These are phyloP conservation scores for Orthosia incerta DNA, from an alignment of 2,888 invertebrate species.

Conservation along the genomic window DNA sequence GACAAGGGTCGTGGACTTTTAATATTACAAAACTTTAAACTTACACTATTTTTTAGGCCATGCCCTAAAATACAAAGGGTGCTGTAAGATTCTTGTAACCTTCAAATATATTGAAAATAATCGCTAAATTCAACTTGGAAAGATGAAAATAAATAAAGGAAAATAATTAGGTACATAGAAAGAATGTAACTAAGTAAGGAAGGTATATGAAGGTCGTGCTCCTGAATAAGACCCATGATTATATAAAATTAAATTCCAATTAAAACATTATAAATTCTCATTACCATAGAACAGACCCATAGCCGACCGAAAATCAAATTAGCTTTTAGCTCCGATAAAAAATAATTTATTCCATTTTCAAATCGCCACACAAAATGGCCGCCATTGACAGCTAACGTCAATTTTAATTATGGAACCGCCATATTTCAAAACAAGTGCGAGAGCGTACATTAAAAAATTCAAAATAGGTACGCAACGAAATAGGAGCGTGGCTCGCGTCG, in stretches of 20 bases:
- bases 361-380: conserved; percentile 35
- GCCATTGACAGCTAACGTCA: conserved; percentile 60
- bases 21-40: no score
- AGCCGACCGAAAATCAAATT: conserved; percentile 27
- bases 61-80: not conserved
- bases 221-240: not conserved
- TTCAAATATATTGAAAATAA: not conserved
- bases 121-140: not conserved
- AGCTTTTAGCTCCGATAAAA: conserved; percentile 39
- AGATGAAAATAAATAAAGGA: not conserved
- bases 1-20: no score
- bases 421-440: conserved; percentile 55
- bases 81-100: not conserved
- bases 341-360: conserved; percentile 51
- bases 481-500: conserved; percentile 70
- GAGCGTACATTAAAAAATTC: conserved; percentile 66
- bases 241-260: conserved; percentile 10
- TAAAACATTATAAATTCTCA: conserved; percentile 29
- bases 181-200: not conserved
- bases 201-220: not conserved
- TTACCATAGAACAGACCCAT: conserved; percentile 34
- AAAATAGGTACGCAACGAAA: conserved; percentile 71
- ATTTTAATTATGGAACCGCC: conserved; percentile 61
- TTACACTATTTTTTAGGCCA: not conserved
- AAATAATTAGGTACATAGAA: no score